A percentile compares a stretch with the other conserved stretches of the same genome.
Evolutionary conservation across 2,113 vertebrate genomes (phyloP).

Genomic region (Planiliza haematocheilus): DNA sequence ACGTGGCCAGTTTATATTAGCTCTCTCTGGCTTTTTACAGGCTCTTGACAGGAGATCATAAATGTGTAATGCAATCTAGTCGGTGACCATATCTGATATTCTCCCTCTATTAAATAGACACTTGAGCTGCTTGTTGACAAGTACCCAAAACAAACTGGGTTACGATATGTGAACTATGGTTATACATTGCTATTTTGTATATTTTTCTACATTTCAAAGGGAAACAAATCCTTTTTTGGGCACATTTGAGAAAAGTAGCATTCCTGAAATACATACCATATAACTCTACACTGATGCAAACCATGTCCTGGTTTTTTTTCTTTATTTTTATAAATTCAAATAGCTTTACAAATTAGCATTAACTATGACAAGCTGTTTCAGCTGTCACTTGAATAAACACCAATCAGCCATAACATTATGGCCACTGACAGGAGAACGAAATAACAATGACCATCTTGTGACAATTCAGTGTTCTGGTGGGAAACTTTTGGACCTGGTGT

Average conservation of each 20-base stretch:
- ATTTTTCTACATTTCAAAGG: background rate
- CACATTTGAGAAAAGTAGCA: background rate
- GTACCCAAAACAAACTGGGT: too few relatives aligned
- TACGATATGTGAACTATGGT: background rate
- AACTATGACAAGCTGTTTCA: background rate
- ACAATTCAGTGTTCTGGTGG: too few relatives aligned
- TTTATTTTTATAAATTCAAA: background rate
- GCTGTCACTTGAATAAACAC: background rate
- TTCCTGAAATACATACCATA: too few relatives aligned
- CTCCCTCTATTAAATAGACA: background rate
- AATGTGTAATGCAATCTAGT: constrained; percentile 24
- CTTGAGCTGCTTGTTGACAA: background rate
- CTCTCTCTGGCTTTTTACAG: constrained; percentile 18
- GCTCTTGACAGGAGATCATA: background rate
- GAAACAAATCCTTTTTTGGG: background rate
- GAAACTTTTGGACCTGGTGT: too few relatives aligned
- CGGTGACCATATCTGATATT: background rate
- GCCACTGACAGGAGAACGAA: too few relatives aligned
- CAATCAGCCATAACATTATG: too few relatives aligned
- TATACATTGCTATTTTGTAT: background rate
- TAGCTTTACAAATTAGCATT: background rate
- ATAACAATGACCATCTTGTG: too few relatives aligned
- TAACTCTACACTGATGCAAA: background rate
- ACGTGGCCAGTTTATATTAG: constrained; percentile 22
- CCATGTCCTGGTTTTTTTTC: background rate